phyloP scores from a whole-genome alignment of 2,113 vertebrate genomes.

The Rhipidura dahli region DNA sequence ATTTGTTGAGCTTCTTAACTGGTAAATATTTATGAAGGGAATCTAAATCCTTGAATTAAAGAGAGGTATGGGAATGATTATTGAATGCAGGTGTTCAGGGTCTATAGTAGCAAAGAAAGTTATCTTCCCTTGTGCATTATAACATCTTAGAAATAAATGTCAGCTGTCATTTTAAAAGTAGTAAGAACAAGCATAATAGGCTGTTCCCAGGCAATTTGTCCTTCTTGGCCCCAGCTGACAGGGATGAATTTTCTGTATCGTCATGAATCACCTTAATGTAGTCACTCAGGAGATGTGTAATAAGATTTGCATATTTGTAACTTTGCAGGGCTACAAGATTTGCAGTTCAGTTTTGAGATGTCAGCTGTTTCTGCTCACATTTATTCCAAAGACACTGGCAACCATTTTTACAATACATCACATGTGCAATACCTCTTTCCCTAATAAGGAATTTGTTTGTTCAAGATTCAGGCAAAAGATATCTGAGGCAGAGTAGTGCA shows the following conservation, averaged over 20 bases:
- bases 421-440: background rate
- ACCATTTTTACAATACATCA: background rate
- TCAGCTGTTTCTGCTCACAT: constrained; percentile 37
- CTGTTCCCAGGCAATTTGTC: constrained; percentile 48
- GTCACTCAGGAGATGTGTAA: constrained; percentile 31
- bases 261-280: constrained; percentile 66
- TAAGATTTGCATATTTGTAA: constrained; percentile 39
- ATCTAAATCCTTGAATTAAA: constrained; percentile 47
- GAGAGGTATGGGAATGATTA: constrained; percentile 25
- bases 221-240: constrained; percentile 39
- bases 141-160: constrained; percentile 69
- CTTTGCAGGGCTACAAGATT: constrained; percentile 8
- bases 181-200: constrained; percentile 39
- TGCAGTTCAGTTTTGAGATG: constrained; percentile 47
- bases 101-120: constrained; percentile 1
- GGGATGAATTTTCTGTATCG: constrained; percentile 50
- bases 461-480: background rate
- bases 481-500: background rate
- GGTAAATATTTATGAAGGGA: constrained; percentile 47
- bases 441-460: background rate
- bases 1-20: constrained; percentile 1
- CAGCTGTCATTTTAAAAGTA: constrained; percentile 57
- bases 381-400: constrained; percentile 23
- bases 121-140: constrained; percentile 12
- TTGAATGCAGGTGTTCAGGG: constrained; percentile 43